A percentile compares a stretch with the other conserved stretches of the same genome.
phyloP scores from a whole-genome alignment of 2,113 vertebrate species.

The Larimichthys crocea region DNA sequence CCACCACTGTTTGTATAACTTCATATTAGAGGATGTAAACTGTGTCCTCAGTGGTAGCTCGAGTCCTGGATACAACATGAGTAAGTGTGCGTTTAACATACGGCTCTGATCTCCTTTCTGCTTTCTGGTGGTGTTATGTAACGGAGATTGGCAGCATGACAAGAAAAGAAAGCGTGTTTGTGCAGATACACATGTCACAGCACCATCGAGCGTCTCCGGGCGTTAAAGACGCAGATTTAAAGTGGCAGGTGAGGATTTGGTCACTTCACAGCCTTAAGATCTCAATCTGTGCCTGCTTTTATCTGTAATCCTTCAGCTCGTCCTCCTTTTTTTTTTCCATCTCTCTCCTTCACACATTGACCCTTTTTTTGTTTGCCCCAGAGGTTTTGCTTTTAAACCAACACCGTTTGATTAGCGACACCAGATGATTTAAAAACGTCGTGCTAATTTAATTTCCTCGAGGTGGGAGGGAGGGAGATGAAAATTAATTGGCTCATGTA shows the following conservation, averaged over 20 bases:
- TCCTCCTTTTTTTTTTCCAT: not conserved
- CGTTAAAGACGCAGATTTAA: not conserved
- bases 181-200: not conserved
- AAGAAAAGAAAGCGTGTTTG: too few species aligned
- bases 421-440: slow-evolving; percentile 4
- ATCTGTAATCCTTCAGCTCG: slow-evolving; percentile 37
- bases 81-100: too few species aligned
- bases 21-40: too few species aligned
- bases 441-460: slow-evolving; percentile 49
- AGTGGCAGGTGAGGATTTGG: slow-evolving; percentile 31
- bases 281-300: slow-evolving; percentile 17
- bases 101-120: too few species aligned
- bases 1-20: too few species aligned
- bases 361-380: not conserved
- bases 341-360: slow-evolving; percentile 35
- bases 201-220: not conserved
- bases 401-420: slow-evolving; percentile 20
- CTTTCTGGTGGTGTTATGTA: too few species aligned
- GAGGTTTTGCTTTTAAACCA: slow-evolving; percentile 9
- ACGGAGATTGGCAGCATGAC: too few species aligned
- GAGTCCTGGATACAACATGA: too few species aligned
- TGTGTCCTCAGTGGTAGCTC: too few species aligned
- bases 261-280: slow-evolving; percentile 22
- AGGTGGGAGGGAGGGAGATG: slow-evolving; percentile 8
- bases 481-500: slow-evolving; percentile 54